These are phyloP conservation scores for Ooceraea biroi DNA, from an alignment of 1,140 invertebrate genomes.

Conservation along the genomic window DNA sequence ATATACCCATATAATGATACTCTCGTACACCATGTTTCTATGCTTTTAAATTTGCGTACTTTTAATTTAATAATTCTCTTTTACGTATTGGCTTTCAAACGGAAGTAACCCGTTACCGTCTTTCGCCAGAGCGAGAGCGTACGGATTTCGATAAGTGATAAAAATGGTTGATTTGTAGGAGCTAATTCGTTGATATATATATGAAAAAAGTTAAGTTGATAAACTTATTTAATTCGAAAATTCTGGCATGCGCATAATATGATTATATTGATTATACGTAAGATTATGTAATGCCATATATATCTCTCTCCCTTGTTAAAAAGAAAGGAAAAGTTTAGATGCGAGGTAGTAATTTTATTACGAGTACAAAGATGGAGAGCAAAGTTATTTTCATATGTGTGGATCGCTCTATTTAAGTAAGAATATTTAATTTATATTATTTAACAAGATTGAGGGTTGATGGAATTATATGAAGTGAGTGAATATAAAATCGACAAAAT, in stretches of 20 bases:
- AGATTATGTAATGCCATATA: constrained; percentile 57
- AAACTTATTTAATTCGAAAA: constrained; percentile 33
- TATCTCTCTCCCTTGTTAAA: constrained; percentile 1
- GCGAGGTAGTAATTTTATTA: constrained; percentile 38
- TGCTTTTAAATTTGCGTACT: constrained; percentile 66
- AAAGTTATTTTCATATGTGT: constrained; percentile 49
- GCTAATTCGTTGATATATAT: constrained; percentile 44
- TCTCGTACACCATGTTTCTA: constrained; percentile 63
- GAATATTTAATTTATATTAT: constrained; percentile 41
- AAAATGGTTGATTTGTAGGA: constrained; percentile 45
- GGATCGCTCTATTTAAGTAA: constrained; percentile 43
- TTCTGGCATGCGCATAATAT: constrained; percentile 18
- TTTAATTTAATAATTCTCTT: constrained; percentile 67
- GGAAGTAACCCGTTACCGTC: constrained; percentile 55
- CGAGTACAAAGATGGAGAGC: constrained; percentile 45
- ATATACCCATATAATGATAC: constrained; percentile 56
- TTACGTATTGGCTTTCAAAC: constrained; percentile 75
- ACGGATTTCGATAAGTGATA: constrained; percentile 56
- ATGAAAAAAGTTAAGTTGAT: constrained; percentile 1
- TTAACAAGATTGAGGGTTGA: constrained; percentile 34
- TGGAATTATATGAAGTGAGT: constrained; percentile 41
- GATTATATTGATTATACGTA: constrained; percentile 11
- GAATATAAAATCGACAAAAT: constrained; percentile 42
- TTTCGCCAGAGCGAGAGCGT: constrained; percentile 40
- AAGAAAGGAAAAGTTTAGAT: background rate